Percentiles rank a stretch among this genome's conserved stretches.
Conservation (phyloP, 2,113 vertebrate species). For the Myrmophylax atrothorax region DNA sequence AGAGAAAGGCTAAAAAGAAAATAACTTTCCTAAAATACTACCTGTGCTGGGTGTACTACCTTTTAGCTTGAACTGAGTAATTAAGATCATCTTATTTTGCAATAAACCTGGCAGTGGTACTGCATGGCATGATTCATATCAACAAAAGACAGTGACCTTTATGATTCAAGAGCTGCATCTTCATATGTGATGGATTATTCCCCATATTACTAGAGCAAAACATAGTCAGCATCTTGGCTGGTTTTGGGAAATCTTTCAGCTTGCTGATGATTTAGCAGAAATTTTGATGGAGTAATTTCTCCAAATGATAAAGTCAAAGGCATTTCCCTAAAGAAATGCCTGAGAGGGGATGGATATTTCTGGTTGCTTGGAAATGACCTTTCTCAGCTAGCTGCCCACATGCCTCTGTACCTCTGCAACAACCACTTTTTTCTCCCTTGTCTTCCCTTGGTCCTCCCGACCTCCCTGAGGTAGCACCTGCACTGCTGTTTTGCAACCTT, state of each 20-base stretch:
- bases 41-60: neutral
- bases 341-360: neutral
- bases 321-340: neutral
- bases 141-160: conserved; percentile 17
- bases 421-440: neutral
- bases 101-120: neutral
- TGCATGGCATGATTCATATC: conserved; percentile 17
- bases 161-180: conserved; percentile 5
- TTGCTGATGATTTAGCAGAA: neutral
- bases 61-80: neutral
- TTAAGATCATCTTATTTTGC: neutral
- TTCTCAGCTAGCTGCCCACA: neutral
- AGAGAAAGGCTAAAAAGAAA: neutral
- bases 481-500: neutral
- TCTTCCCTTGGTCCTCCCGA: neutral
- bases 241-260: neutral
- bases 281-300: neutral
- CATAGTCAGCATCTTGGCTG: neutral
- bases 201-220: neutral
- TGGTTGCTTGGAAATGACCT: neutral
- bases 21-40: neutral
- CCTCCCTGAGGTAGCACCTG: accelerated
- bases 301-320: neutral
- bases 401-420: neutral
- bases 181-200: neutral